Percentiles rank a stretch among this genome's conserved stretches.
Conservation (phyloP, 2,113 vertebrate genomes). For the Atractosteus spatula region DNA sequence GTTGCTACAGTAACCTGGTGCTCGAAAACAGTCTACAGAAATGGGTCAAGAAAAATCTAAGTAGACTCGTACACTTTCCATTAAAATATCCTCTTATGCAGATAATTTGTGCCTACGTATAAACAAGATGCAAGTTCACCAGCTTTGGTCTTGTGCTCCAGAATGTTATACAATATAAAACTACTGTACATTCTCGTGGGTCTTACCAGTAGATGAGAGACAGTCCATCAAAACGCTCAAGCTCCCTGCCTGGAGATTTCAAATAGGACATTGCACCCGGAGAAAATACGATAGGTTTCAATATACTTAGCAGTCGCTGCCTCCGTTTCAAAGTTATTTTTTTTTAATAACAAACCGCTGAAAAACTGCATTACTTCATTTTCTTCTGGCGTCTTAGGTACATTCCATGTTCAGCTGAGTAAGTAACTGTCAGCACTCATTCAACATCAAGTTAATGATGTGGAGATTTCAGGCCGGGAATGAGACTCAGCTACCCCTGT, state of each 20-base stretch:
- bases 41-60: no score
- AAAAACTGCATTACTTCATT: slow-evolving; percentile 18
- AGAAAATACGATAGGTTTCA: slow-evolving; percentile 5
- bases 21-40: no score
- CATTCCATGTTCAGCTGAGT: slow-evolving; percentile 30
- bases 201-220: slow-evolving; percentile 85
- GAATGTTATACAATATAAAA: no score
- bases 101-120: no score
- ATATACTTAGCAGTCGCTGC: slow-evolving; percentile 16
- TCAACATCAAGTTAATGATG: slow-evolving; percentile 36
- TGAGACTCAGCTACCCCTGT: slow-evolving; percentile 16
- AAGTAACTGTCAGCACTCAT: slow-evolving; percentile 49
- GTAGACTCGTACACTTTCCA: no score
- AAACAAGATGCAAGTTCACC: no score
- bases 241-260: slow-evolving; percentile 60
- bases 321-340: neutral
- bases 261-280: slow-evolving; percentile 68
- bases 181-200: slow-evolving; percentile 14
- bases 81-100: no score
- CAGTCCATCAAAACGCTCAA: slow-evolving; percentile 77
- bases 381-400: slow-evolving; percentile 3
- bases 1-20: no score
- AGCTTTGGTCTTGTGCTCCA: no score
- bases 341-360: slow-evolving; percentile 7
- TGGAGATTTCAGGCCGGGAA: slow-evolving; percentile 12